Evolutionary conservation across 2,888 invertebrate genomes (phyloP).

Genomic region (Phasia obesa): DNA sequence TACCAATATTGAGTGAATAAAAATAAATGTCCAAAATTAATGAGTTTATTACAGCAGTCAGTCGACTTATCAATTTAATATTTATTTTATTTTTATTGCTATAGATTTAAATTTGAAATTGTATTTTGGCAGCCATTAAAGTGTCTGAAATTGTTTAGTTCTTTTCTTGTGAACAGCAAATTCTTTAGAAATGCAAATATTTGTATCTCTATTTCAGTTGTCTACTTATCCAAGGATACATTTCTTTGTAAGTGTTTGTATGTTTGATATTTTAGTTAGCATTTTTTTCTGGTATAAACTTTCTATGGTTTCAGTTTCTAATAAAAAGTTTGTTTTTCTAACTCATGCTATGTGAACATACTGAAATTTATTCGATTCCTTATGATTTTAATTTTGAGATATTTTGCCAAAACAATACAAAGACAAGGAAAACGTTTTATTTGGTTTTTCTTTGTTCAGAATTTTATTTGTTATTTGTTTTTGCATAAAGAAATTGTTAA

Average conservation of each 20-base stretch:
- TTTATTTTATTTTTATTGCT: background rate
- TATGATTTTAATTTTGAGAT: too few species aligned
- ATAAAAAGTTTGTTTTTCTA: too few species aligned
- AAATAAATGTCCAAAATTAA: background rate
- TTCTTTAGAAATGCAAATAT: slow-evolving; percentile 10
- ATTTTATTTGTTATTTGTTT: background rate
- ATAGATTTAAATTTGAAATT: slow-evolving; percentile 17
- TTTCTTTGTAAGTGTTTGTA: background rate
- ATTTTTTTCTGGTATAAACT: too few species aligned
- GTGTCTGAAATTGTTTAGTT: slow-evolving; percentile 31
- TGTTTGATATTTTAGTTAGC: too few species aligned
- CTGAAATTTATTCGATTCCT: too few species aligned
- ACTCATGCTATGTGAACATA: too few species aligned
- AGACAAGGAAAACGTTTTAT: background rate
- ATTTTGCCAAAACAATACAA: too few species aligned
- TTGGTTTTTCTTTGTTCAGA: background rate
- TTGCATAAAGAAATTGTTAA: slow-evolving; percentile 22
- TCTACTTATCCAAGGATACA: background rate
- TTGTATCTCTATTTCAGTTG: slow-evolving; percentile 20
- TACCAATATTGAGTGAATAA: background rate
- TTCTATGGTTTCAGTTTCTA: too few species aligned
- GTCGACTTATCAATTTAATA: background rate
- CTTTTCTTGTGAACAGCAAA: slow-evolving; percentile 1
- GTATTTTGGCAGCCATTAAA: slow-evolving; percentile 8
- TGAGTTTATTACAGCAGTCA: background rate